These are phyloP conservation scores for Oxyura jamaicensis DNA, from an alignment of 2,113 vertebrate species.

Conservation along the genomic window DNA sequence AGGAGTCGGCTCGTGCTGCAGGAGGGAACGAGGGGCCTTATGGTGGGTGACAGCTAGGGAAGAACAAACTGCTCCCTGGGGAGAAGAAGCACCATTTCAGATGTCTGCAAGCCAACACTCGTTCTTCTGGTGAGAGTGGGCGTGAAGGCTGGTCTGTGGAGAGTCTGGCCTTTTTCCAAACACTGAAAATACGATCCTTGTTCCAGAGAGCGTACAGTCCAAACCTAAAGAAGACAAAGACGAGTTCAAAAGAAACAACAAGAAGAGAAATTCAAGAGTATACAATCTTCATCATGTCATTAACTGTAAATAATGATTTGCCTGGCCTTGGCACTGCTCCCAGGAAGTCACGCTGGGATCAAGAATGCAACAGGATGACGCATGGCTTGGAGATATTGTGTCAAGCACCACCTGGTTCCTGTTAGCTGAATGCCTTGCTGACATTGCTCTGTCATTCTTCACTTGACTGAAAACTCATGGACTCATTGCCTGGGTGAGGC, in stretches of 20 bases:
- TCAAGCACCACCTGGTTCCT: slow-evolving; percentile 33
- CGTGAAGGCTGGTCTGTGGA: background rate
- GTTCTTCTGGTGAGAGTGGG: background rate
- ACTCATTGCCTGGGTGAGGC: background rate
- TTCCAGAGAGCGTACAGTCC: background rate
- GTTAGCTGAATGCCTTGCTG: background rate
- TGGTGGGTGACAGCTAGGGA: background rate
- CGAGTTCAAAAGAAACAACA: background rate
- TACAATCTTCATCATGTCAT: background rate
- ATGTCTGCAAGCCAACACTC: background rate
- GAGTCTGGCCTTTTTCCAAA: background rate
- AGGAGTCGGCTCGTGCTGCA: background rate
- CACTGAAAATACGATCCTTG: background rate
- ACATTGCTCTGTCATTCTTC: background rate
- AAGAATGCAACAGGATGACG: background rate
- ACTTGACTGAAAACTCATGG: background rate
- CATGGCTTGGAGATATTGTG: background rate
- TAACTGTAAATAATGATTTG: background rate
- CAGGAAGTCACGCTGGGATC: slow-evolving; percentile 8
- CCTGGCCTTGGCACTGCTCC: slow-evolving; percentile 37
- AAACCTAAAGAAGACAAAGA: background rate
- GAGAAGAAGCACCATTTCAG: background rate
- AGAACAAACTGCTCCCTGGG: background rate
- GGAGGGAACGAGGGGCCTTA: background rate
- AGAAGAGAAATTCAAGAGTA: background rate